A percentile compares a stretch with the other conserved stretches of the same genome.
These are phyloP conservation scores for Marronus borbonicus DNA, from an alignment of 2,888 invertebrate species.

Conservation along the genomic window DNA sequence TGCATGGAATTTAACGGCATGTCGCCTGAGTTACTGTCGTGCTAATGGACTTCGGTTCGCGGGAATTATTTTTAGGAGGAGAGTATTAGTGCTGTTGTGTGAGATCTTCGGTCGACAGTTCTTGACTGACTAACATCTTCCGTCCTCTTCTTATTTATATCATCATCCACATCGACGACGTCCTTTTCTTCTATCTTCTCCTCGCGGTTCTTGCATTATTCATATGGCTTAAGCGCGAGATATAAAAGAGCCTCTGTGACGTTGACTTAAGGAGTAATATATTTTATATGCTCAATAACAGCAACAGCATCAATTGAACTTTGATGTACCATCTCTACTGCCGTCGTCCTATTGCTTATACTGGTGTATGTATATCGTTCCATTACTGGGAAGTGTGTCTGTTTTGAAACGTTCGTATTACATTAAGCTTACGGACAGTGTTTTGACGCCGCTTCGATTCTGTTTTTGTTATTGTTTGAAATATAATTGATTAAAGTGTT, in stretches of 20 bases:
- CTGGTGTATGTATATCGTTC: neutral
- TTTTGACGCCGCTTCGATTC: conserved; percentile 32
- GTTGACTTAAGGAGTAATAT: conserved; percentile 14
- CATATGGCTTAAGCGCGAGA: neutral
- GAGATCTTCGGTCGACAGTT: conserved; percentile 33
- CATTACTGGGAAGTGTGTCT: no score
- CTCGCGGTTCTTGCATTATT: neutral
- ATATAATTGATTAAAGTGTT: conserved; percentile 2
- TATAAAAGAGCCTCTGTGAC: conserved; percentile 25
- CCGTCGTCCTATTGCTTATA: neutral
- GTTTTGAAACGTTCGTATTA: no score
- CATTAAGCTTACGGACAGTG: neutral
- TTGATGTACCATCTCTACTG: conserved; percentile 14
- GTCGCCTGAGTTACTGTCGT: conserved; percentile 42
- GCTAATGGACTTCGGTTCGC: conserved; percentile 43
- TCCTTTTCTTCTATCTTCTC: conserved; percentile 8
- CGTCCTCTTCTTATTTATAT: conserved; percentile 32
- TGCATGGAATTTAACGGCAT: conserved; percentile 36
- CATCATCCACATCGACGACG: conserved; percentile 16
- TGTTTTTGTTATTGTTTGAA: conserved; percentile 8
- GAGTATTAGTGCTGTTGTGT: conserved; percentile 15
- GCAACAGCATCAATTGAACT: conserved; percentile 42
- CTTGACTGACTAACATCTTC: conserved; percentile 11
- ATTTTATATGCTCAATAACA: conserved; percentile 39
- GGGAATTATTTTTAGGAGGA: conserved; percentile 45